phyloP scores from a whole-genome alignment of 2,797 vertebrate genomes.

The Percopsis omiscomaycus region DNA sequence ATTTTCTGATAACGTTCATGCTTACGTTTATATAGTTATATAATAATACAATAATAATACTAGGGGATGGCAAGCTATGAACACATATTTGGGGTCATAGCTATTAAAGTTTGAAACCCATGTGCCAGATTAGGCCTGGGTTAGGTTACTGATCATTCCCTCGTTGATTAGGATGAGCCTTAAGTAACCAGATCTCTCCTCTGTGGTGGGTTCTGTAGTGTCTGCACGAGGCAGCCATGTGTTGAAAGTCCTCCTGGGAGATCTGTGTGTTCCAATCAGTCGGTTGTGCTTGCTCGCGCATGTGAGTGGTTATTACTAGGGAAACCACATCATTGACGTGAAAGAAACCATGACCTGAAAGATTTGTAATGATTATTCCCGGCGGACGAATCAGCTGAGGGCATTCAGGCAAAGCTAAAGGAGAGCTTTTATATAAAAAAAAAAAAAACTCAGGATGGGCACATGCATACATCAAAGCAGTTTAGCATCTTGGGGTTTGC shows the following conservation, averaged over 20 bases:
- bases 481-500: slow-evolving; percentile 52
- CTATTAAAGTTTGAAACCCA: background rate
- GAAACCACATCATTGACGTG: slow-evolving; percentile 56
- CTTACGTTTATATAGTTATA: too few relatives aligned
- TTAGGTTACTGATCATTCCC: slow-evolving; percentile 28
- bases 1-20: too few relatives aligned
- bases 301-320: slow-evolving; percentile 55
- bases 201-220: slow-evolving; percentile 34
- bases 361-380: slow-evolving; percentile 61
- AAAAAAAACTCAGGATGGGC: slow-evolving; percentile 31
- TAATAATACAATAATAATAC: too few relatives aligned
- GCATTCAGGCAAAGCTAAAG: slow-evolving; percentile 50
- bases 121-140: background rate
- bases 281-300: slow-evolving; percentile 34
- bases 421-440: slow-evolving; percentile 27
- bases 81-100: too few relatives aligned
- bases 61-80: too few relatives aligned
- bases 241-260: slow-evolving; percentile 43
- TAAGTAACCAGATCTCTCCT: slow-evolving; percentile 15
- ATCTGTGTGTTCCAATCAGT: slow-evolving; percentile 27
- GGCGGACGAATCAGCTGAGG: slow-evolving; percentile 45
- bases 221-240: slow-evolving; percentile 22
- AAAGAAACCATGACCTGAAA: slow-evolving; percentile 51
- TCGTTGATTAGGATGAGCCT: slow-evolving; percentile 12
- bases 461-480: slow-evolving; percentile 51